A percentile compares a stretch with the other conserved stretches of the same genome.
Evolutionary conservation across 1,140 invertebrate genomes (phyloP).

Genomic region (Fopius arisanus): DNA sequence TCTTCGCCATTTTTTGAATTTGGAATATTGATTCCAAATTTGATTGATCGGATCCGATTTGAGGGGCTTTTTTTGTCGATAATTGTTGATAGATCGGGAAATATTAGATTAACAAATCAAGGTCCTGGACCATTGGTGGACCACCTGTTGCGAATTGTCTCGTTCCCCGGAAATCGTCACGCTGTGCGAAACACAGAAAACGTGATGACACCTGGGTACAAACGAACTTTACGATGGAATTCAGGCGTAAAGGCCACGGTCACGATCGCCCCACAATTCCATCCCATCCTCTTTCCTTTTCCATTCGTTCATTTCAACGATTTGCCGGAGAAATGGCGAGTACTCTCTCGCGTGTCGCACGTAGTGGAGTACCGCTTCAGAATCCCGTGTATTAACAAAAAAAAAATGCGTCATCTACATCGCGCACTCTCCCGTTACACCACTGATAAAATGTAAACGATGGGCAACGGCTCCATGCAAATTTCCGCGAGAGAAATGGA

Average conservation of each 20-base stretch:
- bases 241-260: slow-evolving; percentile 18
- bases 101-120: too few relatives aligned
- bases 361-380: not conserved
- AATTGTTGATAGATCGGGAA: too few relatives aligned
- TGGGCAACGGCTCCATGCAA: not conserved
- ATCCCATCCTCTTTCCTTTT: not conserved
- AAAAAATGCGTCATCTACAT: not conserved
- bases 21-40: too few relatives aligned
- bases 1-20: too few relatives aligned
- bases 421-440: not conserved
- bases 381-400: not conserved
- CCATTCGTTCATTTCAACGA: slow-evolving; percentile 1
- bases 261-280: slow-evolving; percentile 6
- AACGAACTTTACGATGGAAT: slow-evolving; percentile 1
- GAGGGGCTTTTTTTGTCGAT: too few relatives aligned
- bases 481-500: slow-evolving; percentile 4
- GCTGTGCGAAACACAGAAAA: slow-evolving; percentile 41
- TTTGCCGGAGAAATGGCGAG: not conserved
- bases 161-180: slow-evolving; percentile 32
- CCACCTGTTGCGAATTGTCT: slow-evolving; percentile 33
- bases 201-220: slow-evolving; percentile 41
- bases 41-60: too few relatives aligned
- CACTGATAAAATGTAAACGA: slow-evolving; percentile 12
- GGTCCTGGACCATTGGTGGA: not conserved
- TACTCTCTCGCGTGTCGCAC: slow-evolving; percentile 23